Percentiles rank a stretch among this genome's conserved stretches.
Evolutionary conservation across 2,888 invertebrate genomes (phyloP).

Genomic region (Macroteleia sp.): DNA sequence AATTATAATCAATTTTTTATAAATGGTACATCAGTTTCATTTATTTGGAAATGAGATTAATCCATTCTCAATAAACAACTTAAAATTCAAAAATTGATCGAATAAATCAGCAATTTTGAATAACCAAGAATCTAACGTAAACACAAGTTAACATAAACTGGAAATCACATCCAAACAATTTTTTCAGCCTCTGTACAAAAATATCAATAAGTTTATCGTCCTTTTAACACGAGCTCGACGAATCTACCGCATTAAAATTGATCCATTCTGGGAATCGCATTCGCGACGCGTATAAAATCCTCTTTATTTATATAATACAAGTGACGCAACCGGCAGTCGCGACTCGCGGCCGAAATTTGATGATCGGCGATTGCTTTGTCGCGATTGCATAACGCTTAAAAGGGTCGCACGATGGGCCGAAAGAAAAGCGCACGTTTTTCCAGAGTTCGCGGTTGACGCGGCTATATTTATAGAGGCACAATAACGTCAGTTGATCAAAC

Average conservation of each 20-base stretch:
- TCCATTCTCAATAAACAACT: too few relatives aligned
- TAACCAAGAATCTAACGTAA: too few relatives aligned
- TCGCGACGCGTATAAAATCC: not conserved
- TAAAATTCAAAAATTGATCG: too few relatives aligned
- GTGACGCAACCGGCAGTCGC: constrained; percentile 20
- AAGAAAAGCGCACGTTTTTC: constrained; percentile 74
- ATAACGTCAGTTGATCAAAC: constrained; percentile 76
- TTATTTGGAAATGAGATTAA: too few relatives aligned
- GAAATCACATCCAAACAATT: constrained; percentile 2
- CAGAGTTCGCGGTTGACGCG: constrained; percentile 17
- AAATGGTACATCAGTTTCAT: too few relatives aligned
- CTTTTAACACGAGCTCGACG: constrained; percentile 1
- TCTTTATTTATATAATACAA: constrained; percentile 30
- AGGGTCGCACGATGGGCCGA: too few relatives aligned
- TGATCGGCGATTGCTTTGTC: constrained; percentile 21
- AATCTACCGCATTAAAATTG: constrained; percentile 11
- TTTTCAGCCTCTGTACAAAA: not conserved
- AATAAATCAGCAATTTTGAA: too few relatives aligned
- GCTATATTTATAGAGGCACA: constrained; percentile 71
- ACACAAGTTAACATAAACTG: too few relatives aligned
- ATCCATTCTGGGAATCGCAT: constrained; percentile 25
- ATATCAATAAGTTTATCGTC: constrained; percentile 1
- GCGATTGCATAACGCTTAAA: constrained; percentile 27
- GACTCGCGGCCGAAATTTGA: constrained; percentile 18
- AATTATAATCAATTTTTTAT: too few relatives aligned